These are phyloP conservation scores for Caenorhabditis sp. DNA, from an alignment of 2,888 invertebrate genomes.

Conservation along the genomic window DNA sequence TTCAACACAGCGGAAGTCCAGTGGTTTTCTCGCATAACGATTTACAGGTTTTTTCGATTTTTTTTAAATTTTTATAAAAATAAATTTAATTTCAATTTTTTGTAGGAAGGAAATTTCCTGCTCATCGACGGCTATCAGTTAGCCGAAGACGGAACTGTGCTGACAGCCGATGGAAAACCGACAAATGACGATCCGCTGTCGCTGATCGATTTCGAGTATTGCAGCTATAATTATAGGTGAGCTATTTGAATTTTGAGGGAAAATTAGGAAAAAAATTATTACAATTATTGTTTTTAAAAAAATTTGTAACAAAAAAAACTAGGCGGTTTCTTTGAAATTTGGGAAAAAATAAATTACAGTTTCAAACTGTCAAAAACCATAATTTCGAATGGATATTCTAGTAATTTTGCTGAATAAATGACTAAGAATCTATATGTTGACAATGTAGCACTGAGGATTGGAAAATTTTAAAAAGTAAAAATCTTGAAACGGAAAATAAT, in stretches of 20 bases:
- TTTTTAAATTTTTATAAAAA: conserved; percentile 58
- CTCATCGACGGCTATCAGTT: conserved; percentile 67
- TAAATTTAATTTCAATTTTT: conserved; percentile 61
- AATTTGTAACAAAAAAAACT: neutral
- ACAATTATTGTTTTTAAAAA: neutral
- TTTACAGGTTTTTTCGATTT: conserved; percentile 75
- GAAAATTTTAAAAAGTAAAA: neutral
- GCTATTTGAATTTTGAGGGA: too few relatives aligned
- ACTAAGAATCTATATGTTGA: too few relatives aligned
- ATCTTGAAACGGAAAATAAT: neutral
- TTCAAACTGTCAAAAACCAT: too few relatives aligned
- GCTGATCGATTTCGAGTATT: conserved; percentile 74
- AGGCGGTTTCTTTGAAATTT: too few relatives aligned
- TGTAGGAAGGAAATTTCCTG: conserved; percentile 73
- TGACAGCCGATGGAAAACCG: conserved; percentile 50
- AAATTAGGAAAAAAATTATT: too few relatives aligned
- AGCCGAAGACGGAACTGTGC: conserved; percentile 65
- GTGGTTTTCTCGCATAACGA: conserved; percentile 86
- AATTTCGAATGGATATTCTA: too few relatives aligned
- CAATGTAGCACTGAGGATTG: too few relatives aligned
- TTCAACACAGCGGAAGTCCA: conserved; percentile 84
- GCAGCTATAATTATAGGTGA: conserved; percentile 74
- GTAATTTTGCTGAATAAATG: too few relatives aligned
- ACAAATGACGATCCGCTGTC: conserved; percentile 64
- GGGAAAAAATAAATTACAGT: too few relatives aligned